Base-by-base conservation (phyloP, 2,888 invertebrate species). In the Dasysyrphus albostriatus region DNA sequence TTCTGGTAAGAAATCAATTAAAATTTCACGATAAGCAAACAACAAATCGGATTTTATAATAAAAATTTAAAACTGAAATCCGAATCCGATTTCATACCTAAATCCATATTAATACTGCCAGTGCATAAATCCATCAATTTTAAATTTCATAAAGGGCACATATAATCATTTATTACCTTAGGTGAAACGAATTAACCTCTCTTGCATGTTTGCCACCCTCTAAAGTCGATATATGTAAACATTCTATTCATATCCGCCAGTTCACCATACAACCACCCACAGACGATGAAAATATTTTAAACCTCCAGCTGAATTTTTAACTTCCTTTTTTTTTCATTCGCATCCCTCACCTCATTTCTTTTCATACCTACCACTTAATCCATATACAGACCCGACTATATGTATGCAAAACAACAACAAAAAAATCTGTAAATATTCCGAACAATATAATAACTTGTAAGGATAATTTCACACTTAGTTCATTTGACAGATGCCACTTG, bases 381-480 rank as follows among this genome's bases (percentile, higher is more conserved):
- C 47, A 34, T 56, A 34, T 56, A 16, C 51, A 29, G 63, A 7
- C 49, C 54, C 49, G 12, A 16, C 16, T 37, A 24, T n/a, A 10
- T 5, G 24, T 24, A 24, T 51, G 24, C 51, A 2, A 51, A 51
- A 51, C 5, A 24, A 54, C 6, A 56, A 16, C 19, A 42, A 80
- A 61, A 73, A 70, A 82, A 87, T 83, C 87, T 87, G 81, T 85
- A 85, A 85, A 82, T 78, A 88, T 88, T 78, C 85, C 80, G 79
- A 79, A 78, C 85, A 88, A 81, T 88, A 88, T 88, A 85, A 88
- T 88, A 89, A 89, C 89, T 88, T 88, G 88, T 89, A 88, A 88
- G 89, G 88, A 89, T 89, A 89, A 89, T 89, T 89, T 89, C 89
- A 89, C 89, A 89, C 89, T 89, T 89, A 89, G 89, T 89, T 89